Conservation (phyloP, 1,140 invertebrate genomes). For the Meloidogyne chitwoodi region DNA sequence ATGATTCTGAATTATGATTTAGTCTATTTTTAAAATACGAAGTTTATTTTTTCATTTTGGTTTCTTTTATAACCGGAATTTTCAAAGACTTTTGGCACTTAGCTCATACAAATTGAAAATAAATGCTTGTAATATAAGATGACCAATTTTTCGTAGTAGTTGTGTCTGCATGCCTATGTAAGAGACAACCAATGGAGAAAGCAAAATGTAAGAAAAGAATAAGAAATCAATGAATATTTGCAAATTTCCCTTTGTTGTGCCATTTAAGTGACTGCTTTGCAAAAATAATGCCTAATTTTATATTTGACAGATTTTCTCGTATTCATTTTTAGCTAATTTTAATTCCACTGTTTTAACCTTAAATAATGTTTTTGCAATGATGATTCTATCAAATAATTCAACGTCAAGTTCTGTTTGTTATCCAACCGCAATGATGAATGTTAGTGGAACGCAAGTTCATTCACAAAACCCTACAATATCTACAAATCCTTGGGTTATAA, state of each 20-base stretch:
- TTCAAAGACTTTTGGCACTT: too few relatives aligned
- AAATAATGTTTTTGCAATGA: background rate
- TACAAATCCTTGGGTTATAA: conserved; percentile 24
- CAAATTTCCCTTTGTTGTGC: background rate
- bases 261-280: background rate
- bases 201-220: background rate
- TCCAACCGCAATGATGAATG: background rate
- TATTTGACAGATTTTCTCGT: background rate
- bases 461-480: background rate
- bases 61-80: too few relatives aligned
- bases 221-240: background rate
- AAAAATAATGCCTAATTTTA: background rate
- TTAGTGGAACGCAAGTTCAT: background rate
- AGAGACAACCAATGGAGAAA: background rate
- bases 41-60: too few relatives aligned
- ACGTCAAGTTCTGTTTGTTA: background rate
- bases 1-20: too few relatives aligned
- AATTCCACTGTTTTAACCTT: background rate
- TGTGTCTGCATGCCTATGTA: background rate
- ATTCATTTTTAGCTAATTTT: background rate
- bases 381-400: background rate
- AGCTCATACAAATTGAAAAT: background rate
- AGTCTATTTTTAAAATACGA: too few relatives aligned
- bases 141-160: background rate
- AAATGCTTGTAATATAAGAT: background rate